Conservation (phyloP, 1,140 invertebrate species). For the Drosophila serrata region DNA sequence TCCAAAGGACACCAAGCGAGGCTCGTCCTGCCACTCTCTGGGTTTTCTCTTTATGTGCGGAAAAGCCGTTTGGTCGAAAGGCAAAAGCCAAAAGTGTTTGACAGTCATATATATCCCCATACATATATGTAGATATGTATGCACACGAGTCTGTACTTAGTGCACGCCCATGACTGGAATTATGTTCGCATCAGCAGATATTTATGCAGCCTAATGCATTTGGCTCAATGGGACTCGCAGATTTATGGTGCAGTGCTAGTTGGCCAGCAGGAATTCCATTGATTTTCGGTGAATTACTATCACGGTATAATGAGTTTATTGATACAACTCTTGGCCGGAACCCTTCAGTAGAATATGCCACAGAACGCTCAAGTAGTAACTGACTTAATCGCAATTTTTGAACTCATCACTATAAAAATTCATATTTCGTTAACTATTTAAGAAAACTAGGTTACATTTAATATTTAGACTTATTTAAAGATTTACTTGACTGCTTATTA, state of each 20-base stretch:
- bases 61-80: constrained; percentile 13
- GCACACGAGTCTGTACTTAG: constrained; percentile 21
- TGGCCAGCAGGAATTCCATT: background rate
- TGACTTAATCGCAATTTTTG: background rate
- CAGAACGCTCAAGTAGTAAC: background rate
- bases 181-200: constrained; percentile 56
- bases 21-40: constrained; percentile 12
- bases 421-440: background rate
- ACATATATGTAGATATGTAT: background rate
- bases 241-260: constrained; percentile 31
- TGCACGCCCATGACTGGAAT: constrained; percentile 40
- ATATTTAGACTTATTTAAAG: no score
- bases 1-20: no score
- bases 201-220: constrained; percentile 62
- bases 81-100: constrained; percentile 46
- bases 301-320: background rate
- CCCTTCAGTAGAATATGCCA: background rate
- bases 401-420: background rate
- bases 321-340: constrained; percentile 1
- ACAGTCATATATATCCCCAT: background rate
- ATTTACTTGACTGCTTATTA: no score
- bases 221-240: constrained; percentile 23
- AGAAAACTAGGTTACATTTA: background rate
- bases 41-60: constrained; percentile 36
- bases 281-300: constrained; percentile 5